These are phyloP conservation scores for Eubasilissa splendida DNA, from an alignment of 2,888 invertebrate species.

Conservation along the genomic window DNA sequence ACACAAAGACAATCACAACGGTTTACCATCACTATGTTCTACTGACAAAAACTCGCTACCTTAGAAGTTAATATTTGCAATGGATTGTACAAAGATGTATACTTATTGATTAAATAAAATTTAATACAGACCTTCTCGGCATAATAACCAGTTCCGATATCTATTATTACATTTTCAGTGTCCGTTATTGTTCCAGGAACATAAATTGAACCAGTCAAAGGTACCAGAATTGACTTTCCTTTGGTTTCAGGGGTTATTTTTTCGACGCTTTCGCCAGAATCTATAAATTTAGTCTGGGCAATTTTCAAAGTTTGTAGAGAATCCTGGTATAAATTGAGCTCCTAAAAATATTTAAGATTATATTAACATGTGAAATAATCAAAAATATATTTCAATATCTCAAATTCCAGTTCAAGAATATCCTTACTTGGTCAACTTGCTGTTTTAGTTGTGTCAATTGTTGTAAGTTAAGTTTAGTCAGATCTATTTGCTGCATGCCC, in stretches of 20 bases:
- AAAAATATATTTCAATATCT: background rate
- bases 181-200: conserved; percentile 92
- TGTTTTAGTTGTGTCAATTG: conserved; percentile 89
- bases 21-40: background rate
- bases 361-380: background rate
- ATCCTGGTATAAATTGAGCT: conserved; percentile 90
- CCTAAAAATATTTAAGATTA: conserved; percentile 72
- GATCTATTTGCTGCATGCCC: conserved; percentile 84
- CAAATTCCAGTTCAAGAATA: background rate
- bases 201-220: conserved; percentile 97
- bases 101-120: too few relatives aligned
- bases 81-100: too few relatives aligned
- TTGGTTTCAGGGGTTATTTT: conserved; percentile 83
- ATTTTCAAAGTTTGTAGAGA: conserved; percentile 91
- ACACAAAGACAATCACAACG: too few relatives aligned
- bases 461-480: conserved; percentile 84
- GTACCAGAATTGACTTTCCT: conserved; percentile 91
- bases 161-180: conserved; percentile 90
- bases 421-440: conserved; percentile 86
- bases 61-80: background rate
- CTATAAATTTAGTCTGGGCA: conserved; percentile 91
- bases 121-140: conserved; percentile 83
- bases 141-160: conserved; percentile 98
- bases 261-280: conserved; percentile 88
- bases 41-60: background rate